Conservation (phyloP, 2,888 invertebrate genomes). For the Teleogryllus oceanicus region DNA sequence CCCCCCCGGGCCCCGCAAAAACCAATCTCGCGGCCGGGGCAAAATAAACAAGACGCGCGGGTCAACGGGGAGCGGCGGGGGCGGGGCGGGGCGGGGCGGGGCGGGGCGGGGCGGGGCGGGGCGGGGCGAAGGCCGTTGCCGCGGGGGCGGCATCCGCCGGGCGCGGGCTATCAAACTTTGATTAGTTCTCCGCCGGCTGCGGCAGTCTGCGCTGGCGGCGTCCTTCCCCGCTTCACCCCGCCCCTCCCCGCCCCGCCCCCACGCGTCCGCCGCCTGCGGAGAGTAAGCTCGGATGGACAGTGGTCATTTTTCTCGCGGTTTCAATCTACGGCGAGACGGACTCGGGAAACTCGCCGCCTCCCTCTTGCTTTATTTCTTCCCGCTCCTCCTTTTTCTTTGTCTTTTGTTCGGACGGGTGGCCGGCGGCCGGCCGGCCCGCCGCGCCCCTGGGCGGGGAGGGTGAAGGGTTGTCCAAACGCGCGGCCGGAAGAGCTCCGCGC, state of each 20-base stretch:
- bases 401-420: background rate
- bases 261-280: slow-evolving; percentile 24
- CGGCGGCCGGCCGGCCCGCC: background rate
- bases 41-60: too few species aligned
- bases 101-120: too few species aligned
- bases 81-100: too few species aligned
- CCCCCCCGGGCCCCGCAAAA: too few species aligned
- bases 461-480: too few species aligned
- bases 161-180: slow-evolving; percentile 39
- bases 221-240: background rate
- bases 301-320: slow-evolving; percentile 38
- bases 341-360: slow-evolving; percentile 32
- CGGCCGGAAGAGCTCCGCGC: too few species aligned
- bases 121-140: background rate
- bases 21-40: too few species aligned
- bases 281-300: slow-evolving; percentile 36
- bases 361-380: slow-evolving; percentile 11
- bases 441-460: too few species aligned
- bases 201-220: too few species aligned
- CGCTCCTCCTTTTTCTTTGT: slow-evolving; percentile 8
- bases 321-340: slow-evolving; percentile 37
- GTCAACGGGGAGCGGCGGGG: too few species aligned
- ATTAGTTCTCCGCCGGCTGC: slow-evolving; percentile 37
- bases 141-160: slow-evolving; percentile 26
- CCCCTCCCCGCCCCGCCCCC: background rate